Percentiles rank a stretch among this genome's conserved stretches.
These are phyloP conservation scores for Ormyrus thymus DNA, from an alignment of 2,888 invertebrate genomes.

Conservation along the genomic window DNA sequence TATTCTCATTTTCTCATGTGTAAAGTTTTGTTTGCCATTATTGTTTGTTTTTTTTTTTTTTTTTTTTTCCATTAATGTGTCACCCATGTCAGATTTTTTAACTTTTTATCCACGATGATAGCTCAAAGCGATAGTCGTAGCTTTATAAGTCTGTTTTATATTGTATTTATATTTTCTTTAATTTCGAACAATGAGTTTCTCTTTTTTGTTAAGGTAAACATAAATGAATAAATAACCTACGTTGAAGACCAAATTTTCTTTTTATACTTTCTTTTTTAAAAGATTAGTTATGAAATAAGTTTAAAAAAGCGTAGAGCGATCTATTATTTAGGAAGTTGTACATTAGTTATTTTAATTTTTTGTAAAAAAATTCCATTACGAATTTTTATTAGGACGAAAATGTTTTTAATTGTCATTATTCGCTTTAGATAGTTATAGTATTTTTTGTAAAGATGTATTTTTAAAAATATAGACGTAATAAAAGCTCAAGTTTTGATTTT, in stretches of 20 bases:
- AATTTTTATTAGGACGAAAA: slow-evolving; percentile 45
- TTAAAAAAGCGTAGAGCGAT: slow-evolving; percentile 39
- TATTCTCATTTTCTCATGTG: slow-evolving; percentile 28
- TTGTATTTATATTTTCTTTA: slow-evolving; percentile 52
- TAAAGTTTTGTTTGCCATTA: slow-evolving; percentile 44
- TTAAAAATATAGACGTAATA: slow-evolving; percentile 54
- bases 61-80: slow-evolving; percentile 50
- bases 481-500: slow-evolving; percentile 45
- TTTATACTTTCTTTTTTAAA: slow-evolving; percentile 39
- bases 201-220: slow-evolving; percentile 20
- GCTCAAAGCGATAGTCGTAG: slow-evolving; percentile 51
- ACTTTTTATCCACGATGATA: slow-evolving; percentile 45
- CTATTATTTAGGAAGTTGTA: slow-evolving; percentile 40
- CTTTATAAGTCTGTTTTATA: slow-evolving; percentile 51
- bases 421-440: slow-evolving; percentile 47
- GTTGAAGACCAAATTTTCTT: slow-evolving; percentile 48
- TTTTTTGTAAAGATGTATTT: slow-evolving; percentile 56
- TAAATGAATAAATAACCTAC: slow-evolving; percentile 23
- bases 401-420: slow-evolving; percentile 46
- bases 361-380: slow-evolving; percentile 44
- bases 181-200: slow-evolving; percentile 41
- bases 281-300: slow-evolving; percentile 36
- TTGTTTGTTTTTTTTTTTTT: slow-evolving; percentile 21
- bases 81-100: slow-evolving; percentile 53
- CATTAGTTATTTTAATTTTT: slow-evolving; percentile 31